A percentile compares a stretch with the other conserved stretches of the same genome.
phyloP scores from a whole-genome alignment of 2,113 vertebrate genomes.

The Semnornis frantzii region DNA sequence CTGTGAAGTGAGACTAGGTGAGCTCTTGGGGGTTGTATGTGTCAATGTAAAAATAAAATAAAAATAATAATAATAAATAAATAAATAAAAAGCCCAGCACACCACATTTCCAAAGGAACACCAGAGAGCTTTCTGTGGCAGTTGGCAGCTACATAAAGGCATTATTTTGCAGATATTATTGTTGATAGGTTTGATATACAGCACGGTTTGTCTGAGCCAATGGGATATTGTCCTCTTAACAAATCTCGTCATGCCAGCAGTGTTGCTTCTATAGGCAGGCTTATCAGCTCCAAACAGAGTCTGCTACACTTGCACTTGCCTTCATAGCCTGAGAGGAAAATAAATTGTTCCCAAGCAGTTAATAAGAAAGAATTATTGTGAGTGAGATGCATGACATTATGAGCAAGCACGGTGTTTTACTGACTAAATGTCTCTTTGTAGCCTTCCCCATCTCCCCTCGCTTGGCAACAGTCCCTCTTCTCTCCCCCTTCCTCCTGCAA shows the following conservation, averaged over 20 bases:
- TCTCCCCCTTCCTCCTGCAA: not conserved
- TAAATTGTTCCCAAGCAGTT: slow-evolving; percentile 94
- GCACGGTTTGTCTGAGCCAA: slow-evolving; percentile 77
- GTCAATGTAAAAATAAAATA: not conserved
- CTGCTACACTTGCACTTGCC: slow-evolving; percentile 81
- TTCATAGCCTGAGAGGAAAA: slow-evolving; percentile 93
- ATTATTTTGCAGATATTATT: slow-evolving; percentile 82
- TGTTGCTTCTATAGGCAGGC: slow-evolving; percentile 79
- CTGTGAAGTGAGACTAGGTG: not conserved
- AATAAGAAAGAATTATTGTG: slow-evolving; percentile 94
- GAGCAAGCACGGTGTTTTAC: slow-evolving; percentile 75
- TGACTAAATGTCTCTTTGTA: slow-evolving; percentile 74
- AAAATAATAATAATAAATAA: not conserved
- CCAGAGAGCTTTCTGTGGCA: slow-evolving; percentile 62
- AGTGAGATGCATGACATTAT: slow-evolving; percentile 86
- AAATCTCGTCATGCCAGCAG: slow-evolving; percentile 90
- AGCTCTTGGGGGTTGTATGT: not conserved
- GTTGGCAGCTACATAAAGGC: slow-evolving; percentile 72
- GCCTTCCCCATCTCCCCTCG: not conserved
- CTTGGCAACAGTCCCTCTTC: slow-evolving; percentile 5
- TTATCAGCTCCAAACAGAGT: slow-evolving; percentile 94
- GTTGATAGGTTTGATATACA: slow-evolving; percentile 83
- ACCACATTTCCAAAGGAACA: slow-evolving; percentile 63
- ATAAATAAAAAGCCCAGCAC: not conserved
- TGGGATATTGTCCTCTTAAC: slow-evolving; percentile 90